Percentiles rank a stretch among this genome's conserved stretches.
phyloP scores from a whole-genome alignment of 2,113 vertebrate species.

The Sminthopsis crassicaudata region DNA sequence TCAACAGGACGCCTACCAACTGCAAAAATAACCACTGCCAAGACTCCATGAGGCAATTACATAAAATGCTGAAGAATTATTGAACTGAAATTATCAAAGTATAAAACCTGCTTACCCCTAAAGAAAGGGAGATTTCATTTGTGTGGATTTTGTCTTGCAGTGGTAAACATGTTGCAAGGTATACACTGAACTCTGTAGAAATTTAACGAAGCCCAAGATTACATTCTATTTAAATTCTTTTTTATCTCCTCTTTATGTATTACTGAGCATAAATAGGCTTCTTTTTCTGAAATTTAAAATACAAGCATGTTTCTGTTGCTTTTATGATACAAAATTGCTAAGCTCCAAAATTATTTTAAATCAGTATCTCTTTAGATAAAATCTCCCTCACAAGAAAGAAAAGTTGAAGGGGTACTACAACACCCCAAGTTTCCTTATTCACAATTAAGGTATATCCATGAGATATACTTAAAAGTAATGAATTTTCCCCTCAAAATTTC shows the following conservation, averaged over 20 bases:
- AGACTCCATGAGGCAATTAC: constrained; percentile 56
- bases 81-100: constrained; percentile 20
- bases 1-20: constrained; percentile 73
- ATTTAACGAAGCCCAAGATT: constrained; percentile 45
- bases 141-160: neutral
- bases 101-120: constrained; percentile 30
- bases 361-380: neutral
- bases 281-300: neutral
- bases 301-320: neutral
- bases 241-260: constrained; percentile 11
- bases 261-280: constrained; percentile 36
- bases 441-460: constrained; percentile 35
- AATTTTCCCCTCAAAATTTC: neutral
- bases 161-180: constrained; percentile 15
- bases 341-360: neutral
- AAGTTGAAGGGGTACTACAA: neutral
- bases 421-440: neutral
- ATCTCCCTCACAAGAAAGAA: constrained; percentile 34
- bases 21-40: constrained; percentile 76
- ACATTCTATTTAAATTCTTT: constrained; percentile 32
- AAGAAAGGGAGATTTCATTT: constrained; percentile 33
- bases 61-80: constrained; percentile 69
- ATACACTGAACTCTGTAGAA: neutral
- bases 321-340: constrained; percentile 39
- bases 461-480: neutral